Evolutionary conservation across 2,797 vertebrate genomes (phyloP), one percentile per base, ranked within the genome.

Genomic region (Poecilia wingei): DNA sequence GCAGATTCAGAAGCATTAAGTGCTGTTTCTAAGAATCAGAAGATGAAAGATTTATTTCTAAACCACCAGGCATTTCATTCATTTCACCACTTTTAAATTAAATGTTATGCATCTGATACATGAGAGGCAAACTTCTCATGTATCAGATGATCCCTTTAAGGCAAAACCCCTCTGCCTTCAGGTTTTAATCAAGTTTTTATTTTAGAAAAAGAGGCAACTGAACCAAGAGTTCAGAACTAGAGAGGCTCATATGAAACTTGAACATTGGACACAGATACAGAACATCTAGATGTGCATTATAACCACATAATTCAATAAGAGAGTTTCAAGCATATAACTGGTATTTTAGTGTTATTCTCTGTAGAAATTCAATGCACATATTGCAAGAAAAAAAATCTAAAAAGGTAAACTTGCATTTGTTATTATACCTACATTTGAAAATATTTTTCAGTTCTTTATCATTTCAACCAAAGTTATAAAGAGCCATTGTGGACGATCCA

Each of bases 1-100:
- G 70, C 76, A 64, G 70, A 74, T 86, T 83, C 68, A 53, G 76
- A 77, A 77, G 25, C 86, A 55, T 70, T 70, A 66, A 84, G 55
- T 53, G 80, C 86, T 88, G 46, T 7, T 33, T 61, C 57, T 45
- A 82, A 79, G 69, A 20, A 46, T 28, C 45, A 71, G 74, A 66
- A 74, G 79, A 74, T 82, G 64, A 36, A 61, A 72, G 47, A 78
- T 74, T 76, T 82, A 69, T 68, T 79, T 71, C 75, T 49, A 84
- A 70, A 69, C 80, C 75, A 64, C 36, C 43, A 61, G 81, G 59
- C 80, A 78, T 79, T 47, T 81, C 80, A 86, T 20, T 64, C 33
- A 36, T 20, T 64, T 45, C 71, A 68, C 36, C 36, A 68, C 36
- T 66, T 69, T 69, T 43, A 41, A 41, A 69, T 69, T 13, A 69